These are phyloP conservation scores for Bombus cullumanus DNA, from an alignment of 1,140 invertebrate species.

Conservation along the genomic window DNA sequence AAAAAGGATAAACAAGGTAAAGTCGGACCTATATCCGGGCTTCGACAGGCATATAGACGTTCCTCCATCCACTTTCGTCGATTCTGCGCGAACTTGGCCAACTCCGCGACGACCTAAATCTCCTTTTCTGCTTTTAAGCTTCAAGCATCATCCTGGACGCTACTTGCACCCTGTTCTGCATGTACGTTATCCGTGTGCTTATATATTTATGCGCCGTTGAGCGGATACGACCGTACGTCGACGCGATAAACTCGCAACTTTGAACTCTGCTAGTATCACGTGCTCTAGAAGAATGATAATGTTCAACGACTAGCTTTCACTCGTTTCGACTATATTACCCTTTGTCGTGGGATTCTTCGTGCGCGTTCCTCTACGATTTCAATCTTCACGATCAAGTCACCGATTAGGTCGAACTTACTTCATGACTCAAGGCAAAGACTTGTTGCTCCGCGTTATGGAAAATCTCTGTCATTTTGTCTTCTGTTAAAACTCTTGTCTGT, in stretches of 20 bases:
- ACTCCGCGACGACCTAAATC: constrained; percentile 35
- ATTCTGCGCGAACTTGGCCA: constrained; percentile 14
- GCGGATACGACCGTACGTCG: constrained; percentile 13
- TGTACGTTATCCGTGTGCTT: constrained; percentile 12
- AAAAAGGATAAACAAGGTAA: too few relatives aligned
- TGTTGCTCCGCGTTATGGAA: constrained; percentile 13
- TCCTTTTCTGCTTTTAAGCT: constrained; percentile 44
- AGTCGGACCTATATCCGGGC: not conserved
- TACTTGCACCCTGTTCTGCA: constrained; percentile 23
- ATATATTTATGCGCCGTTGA: constrained; percentile 31
- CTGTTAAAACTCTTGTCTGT: not conserved
- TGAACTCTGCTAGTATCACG: not conserved
- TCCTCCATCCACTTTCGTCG: constrained; percentile 7
- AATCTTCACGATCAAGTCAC: not conserved
- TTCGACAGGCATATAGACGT: not conserved
- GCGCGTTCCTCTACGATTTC: not conserved
- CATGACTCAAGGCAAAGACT: not conserved
- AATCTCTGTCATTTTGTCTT: not conserved
- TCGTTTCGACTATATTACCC: not conserved
- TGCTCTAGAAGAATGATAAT: not conserved
- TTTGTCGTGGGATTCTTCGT: too few relatives aligned
- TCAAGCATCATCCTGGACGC: constrained; percentile 46
- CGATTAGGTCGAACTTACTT: not conserved
- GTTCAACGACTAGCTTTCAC: constrained; percentile 5
- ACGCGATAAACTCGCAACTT: constrained; percentile 15